Percentiles rank a stretch among this genome's conserved stretches.
These are phyloP conservation scores for Phallusia fumigata DNA, from an alignment of 23 tunicate species.

Conservation along the genomic window DNA sequence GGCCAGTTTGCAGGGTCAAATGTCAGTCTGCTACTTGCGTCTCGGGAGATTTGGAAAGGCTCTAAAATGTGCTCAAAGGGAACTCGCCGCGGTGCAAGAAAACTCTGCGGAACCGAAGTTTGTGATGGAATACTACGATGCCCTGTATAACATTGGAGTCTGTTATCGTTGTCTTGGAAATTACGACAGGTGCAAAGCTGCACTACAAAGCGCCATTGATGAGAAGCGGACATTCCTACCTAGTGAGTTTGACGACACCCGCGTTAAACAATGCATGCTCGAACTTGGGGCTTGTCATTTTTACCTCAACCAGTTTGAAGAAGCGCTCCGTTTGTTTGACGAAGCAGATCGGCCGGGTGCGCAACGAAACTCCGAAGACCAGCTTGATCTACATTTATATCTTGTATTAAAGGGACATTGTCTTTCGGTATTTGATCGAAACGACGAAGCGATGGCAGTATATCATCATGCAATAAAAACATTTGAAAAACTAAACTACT, in stretches of 20 bases:
- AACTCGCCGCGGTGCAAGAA: background rate
- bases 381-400: background rate
- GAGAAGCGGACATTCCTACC: background rate
- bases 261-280: background rate
- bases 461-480: background rate
- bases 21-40: background rate
- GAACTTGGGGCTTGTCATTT: background rate
- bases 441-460: background rate
- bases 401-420: background rate
- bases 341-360: background rate
- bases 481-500: background rate
- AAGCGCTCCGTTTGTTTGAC: background rate
- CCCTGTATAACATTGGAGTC: background rate
- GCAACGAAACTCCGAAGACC: background rate
- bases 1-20: background rate
- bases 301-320: background rate
- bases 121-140: background rate
- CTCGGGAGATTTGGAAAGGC: background rate
- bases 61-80: background rate
- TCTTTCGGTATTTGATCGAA: background rate
- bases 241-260: background rate
- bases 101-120: background rate
- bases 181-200: background rate
- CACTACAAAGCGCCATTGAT: background rate
- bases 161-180: background rate